Base-by-base conservation (phyloP, 1,140 invertebrate species). In the Cardiocondyla obscurior region DNA sequence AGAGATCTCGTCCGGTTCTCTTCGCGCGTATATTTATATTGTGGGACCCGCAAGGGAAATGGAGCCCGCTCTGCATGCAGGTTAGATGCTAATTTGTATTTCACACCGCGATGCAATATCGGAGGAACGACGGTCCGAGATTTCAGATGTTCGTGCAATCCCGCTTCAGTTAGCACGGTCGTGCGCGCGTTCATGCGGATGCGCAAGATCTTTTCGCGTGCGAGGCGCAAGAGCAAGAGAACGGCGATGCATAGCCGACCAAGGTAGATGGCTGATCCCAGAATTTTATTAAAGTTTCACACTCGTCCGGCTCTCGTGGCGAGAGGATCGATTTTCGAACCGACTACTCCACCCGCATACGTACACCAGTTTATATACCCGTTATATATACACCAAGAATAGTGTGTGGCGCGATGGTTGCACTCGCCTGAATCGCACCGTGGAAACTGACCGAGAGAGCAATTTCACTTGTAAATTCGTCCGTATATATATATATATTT, bases 381-480 rank as follows among this genome's bases (percentile, higher is more conserved):
- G 28, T 65, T 49, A 70, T 60, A 69, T 36, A 53, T 72, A 65
- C 51, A 58, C 30, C 12, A 46, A 10, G 64, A 30, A 7, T 22
- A 16, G 44, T 30, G 57, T 51, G 51, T 49, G 33, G 49, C 16
- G 55, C 55, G 55, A 58, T 28, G 65, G 55, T 22, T 22, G 65
- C 46, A 81, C 33, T 46, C 51, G 65, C 22, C 39, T 53, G 83
- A 74, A 65, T 84, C 77, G 77, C 58, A 65, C 55, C 39, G 62
- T 83, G 83, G 79, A 84, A 84, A 73, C 76, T 84, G 73, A 79
- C 81, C 84, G 72, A 86, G 76, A 86, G 85, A 81, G 64, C 81
- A 88, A 88, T 88, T 88, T 88, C 58, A 88, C 86, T 88, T 88
- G 86, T 88, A 88, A 88, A 88, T 88, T 88, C 64, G 53, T 65